Evolutionary conservation across 2,113 vertebrate species (phyloP).

Genomic region (Pardalotus punctatus): DNA sequence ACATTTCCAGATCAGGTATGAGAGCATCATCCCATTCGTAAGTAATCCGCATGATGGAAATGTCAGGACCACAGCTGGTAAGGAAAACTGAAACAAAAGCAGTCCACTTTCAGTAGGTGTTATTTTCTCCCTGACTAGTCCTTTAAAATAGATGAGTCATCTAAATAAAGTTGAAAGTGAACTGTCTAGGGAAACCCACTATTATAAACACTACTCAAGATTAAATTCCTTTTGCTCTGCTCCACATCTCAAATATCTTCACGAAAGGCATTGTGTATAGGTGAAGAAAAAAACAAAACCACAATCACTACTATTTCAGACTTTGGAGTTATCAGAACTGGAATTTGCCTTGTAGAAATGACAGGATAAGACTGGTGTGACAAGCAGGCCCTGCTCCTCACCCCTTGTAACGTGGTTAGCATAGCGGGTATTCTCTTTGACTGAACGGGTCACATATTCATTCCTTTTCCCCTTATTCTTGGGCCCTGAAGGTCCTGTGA

Average conservation of each 20-base stretch:
- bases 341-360: neutral
- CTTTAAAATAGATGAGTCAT: neutral
- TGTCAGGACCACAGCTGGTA: neutral
- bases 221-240: neutral
- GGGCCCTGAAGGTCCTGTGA: neutral
- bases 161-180: neutral
- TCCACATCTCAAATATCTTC: neutral
- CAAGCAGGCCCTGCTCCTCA: neutral
- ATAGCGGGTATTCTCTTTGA: neutral
- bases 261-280: neutral
- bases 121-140: neutral
- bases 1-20: neutral
- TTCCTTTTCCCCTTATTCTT: neutral
- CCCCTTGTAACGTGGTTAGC: neutral
- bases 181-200: neutral
- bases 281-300: neutral
- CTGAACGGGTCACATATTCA: fast-evolving
- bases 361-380: neutral
- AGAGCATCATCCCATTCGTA: neutral
- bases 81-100: neutral
- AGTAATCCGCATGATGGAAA: neutral
- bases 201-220: neutral
- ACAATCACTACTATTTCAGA: neutral
- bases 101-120: neutral
- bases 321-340: neutral